Evolutionary conservation across 1,140 invertebrate species (phyloP), one percentile per base, ranked within the genome.

Genomic region (Ostrea edulis): DNA sequence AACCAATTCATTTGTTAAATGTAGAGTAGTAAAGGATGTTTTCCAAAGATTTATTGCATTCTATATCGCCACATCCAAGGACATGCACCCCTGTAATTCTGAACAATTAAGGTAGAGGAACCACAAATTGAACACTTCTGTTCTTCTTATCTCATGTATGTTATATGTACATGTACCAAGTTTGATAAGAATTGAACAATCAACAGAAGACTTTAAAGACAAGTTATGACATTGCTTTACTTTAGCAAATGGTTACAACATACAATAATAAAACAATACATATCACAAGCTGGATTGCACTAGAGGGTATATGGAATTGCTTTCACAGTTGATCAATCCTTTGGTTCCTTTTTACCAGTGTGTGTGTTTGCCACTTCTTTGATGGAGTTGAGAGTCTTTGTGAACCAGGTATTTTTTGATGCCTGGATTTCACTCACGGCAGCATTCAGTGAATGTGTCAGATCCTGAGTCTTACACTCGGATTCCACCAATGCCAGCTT

Each of bases 401-500:
- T 97, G 17, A 98, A 96, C 98, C 98, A 99, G 1, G 97, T 97
- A 87, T 96, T 96, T 94, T 97, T 96, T 0, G 97, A 96, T 1
- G 97, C 96, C 93, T 97, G 97, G 82, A 98, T 95, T 95, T 99
- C 98, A 53, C 97, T 96, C 52, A 98, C 95, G 0, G 97, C 97
- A 0, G 97, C 96, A 92, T 97, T 97, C 77, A 99, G 95, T 93
- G 98, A 97, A 95, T 99, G 98, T n/a, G 97, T 98, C 58, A 99
- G 95, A 95, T 99, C 98, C 97, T 98, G 94, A 85, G 92, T 99
- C 92, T 97, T 97, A 95, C 99, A 99, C 95, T 99, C 98, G 0
- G 98, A 97, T 95, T 99, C 98, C 4, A 99, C 99, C 86, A 99
- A 97, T 0, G 98, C 98, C 89, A 99, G 95, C 94, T 99, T 99